Evolutionary conservation across 2,888 invertebrate species (phyloP), one percentile per base, ranked within the genome.

Genomic region (Entomobrya proxima): DNA sequence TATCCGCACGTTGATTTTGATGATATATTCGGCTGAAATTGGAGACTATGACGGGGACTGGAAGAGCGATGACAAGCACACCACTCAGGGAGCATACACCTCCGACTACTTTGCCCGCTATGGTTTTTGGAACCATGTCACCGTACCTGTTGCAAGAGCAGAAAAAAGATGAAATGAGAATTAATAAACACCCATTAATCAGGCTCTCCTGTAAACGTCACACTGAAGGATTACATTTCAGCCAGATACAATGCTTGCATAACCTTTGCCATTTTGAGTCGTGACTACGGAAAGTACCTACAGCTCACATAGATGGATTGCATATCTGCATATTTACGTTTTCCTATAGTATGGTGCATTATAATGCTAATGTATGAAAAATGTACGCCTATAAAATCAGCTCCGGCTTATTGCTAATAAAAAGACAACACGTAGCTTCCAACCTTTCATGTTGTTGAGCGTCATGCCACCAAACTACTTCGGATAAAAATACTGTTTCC

Each of bases 11-110:
- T 93, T 99, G 99, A 93, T 98, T 99, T 94, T 99, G 99, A 93
- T 99, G 99, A 94, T 99, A 99, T 93, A 99, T 99, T 92, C 99
- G 94, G 92, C 98, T 98, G 95, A 99, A 99, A 95, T 99, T 99
- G 93, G 98, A 98, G 90, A 99, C 99, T 93, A 99, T 99, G 92
- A 99, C 99, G 90, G 99, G 99, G 91, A 99, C 99, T 79, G 99
- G 99, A 91, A 99, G 95, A 87, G 99, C 99, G 93, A 99, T 99
- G 92, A 99, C 99, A 92, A 99, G 94, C 92, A 99, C 99, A 92
- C 99, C 99, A 92, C 98, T 98, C 83, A 99, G 95, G 30, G 99
- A 99, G 93, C 99, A 99, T 35, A 99, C 98, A 88, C 99, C 99
- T 87, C 99, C 99, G 52, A 99, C 99, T 89, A 99, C 97, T 94